Evolutionary conservation across 2,888 invertebrate species (phyloP).

Genomic region (Polyommatus icarus): DNA sequence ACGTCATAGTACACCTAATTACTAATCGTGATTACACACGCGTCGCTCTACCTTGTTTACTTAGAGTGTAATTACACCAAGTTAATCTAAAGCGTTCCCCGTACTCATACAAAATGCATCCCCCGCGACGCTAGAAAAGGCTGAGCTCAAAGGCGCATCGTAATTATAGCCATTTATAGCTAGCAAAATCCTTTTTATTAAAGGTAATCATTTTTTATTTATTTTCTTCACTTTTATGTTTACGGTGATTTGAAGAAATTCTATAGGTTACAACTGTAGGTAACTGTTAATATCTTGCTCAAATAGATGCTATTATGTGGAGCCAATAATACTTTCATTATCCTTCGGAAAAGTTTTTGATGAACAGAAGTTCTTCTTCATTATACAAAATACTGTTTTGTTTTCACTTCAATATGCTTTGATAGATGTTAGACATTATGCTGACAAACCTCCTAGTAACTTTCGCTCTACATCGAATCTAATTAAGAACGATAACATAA

Average conservation of each 20-base stretch:
- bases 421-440: neutral
- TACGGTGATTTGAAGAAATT: neutral
- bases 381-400: too few species aligned
- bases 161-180: slow-evolving; percentile 38
- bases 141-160: slow-evolving; percentile 46
- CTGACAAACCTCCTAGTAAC: slow-evolving; percentile 5
- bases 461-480: slow-evolving; percentile 11
- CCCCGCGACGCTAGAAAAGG: slow-evolving; percentile 44
- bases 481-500: slow-evolving; percentile 2
- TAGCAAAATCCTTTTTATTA: slow-evolving; percentile 2
- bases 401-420: too few species aligned
- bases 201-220: neutral
- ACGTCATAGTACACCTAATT: slow-evolving; percentile 59
- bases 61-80: slow-evolving; percentile 72
- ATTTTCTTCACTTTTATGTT: neutral
- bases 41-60: slow-evolving; percentile 58
- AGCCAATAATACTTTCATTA: neutral
- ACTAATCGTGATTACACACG: slow-evolving; percentile 74
- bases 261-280: too few species aligned
- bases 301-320: neutral
- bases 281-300: too few species aligned
- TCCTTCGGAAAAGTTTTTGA: too few species aligned
- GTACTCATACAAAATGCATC: slow-evolving; percentile 74
- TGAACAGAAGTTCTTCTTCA: too few species aligned
- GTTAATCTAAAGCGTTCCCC: slow-evolving; percentile 69